Conservation (phyloP, 37 sponge, comb jelly and placozoan genomes). For the Beroe forskalii region DNA sequence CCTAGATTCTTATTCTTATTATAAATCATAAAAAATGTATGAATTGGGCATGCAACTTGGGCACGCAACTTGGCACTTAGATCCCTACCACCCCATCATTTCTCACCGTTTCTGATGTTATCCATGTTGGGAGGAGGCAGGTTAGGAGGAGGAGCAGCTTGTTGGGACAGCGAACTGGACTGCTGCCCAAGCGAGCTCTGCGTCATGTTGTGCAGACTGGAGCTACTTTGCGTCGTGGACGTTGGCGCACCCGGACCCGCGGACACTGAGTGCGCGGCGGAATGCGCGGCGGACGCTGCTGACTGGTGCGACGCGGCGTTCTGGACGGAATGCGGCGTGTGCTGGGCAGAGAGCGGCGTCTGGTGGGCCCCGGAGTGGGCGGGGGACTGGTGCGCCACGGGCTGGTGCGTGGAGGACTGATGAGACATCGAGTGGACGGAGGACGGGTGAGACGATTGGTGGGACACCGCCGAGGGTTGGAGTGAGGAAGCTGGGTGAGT, state of each 20-base stretch:
- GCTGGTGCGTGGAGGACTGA: not conserved
- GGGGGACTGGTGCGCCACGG: not conserved
- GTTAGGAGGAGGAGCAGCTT: constrained; percentile 35
- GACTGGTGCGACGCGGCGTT: not conserved
- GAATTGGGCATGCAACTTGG: no score
- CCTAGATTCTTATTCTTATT: no score
- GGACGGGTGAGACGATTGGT: no score
- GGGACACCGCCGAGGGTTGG: not conserved
- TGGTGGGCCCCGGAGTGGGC: not conserved
- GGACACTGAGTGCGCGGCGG: no score
- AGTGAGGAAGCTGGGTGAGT: not conserved
- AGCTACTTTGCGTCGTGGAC: not conserved
- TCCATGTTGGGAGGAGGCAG: constrained; percentile 65
- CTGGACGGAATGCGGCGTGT: not conserved
- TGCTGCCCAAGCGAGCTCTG: not conserved
- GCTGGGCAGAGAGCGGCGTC: not conserved
- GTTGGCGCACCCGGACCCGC: no score
- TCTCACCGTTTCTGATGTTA: constrained; percentile 44
- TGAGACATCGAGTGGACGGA: not conserved
- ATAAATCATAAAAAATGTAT: no score
- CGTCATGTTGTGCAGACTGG: not conserved
- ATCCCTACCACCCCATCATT: no score
- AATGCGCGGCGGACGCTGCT: not conserved
- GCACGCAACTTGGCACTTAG: no score
- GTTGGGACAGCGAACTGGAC: not conserved